Conservation (phyloP, 2,113 vertebrate species). For the Gambusia affinis region DNA sequence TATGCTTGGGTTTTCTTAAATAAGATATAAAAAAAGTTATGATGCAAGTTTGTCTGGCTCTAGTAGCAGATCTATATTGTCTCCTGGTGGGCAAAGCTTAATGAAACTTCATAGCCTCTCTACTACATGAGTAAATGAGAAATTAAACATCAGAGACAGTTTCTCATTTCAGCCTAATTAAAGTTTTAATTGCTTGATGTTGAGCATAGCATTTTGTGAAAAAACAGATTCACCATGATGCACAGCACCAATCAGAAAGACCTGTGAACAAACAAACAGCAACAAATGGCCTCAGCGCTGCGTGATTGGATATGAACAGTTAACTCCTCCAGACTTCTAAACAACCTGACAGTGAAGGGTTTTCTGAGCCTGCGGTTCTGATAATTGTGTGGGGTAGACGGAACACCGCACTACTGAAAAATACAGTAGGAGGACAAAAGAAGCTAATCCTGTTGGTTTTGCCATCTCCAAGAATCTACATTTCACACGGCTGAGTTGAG, state of each 20-base stretch:
- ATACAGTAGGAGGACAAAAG: conserved; percentile 56
- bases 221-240: conserved; percentile 55
- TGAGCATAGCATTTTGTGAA: conserved; percentile 44
- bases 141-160: conserved; percentile 75
- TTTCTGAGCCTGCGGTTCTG: conserved; percentile 13
- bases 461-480: conserved; percentile 60
- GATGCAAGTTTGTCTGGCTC: conserved; percentile 21
- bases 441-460: conserved; percentile 63
- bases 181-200: conserved; percentile 78
- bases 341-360: conserved; percentile 34
- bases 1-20: conserved; percentile 29
- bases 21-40: conserved; percentile 43
- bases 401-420: conserved; percentile 16
- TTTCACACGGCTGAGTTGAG: conserved; percentile 50
- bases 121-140: conserved; percentile 71
- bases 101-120: conserved; percentile 71
- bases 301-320: conserved; percentile 57
- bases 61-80: conserved; percentile 53
- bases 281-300: conserved; percentile 27
- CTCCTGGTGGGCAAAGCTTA: conserved; percentile 57
- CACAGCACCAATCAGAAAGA: conserved; percentile 27
- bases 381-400: conserved; percentile 13
- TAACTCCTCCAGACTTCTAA: conserved; percentile 28
- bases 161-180: conserved; percentile 76
- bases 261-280: conserved; percentile 46